Evolutionary conservation across 2,888 invertebrate species (phyloP).

Genomic region (Siphlonurus alternatus): DNA sequence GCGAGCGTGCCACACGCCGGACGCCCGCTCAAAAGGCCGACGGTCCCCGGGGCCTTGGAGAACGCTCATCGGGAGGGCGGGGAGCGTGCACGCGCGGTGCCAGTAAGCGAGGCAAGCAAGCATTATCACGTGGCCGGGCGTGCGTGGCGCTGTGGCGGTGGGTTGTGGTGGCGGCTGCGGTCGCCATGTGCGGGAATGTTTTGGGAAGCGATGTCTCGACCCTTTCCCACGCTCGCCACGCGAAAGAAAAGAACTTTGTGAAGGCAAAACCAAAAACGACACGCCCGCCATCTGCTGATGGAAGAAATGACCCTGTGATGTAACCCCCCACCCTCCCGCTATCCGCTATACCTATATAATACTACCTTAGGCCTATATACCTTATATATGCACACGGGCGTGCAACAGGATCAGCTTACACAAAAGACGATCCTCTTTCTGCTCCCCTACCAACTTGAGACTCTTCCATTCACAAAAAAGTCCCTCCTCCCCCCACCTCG

Average conservation of each 20-base stretch:
- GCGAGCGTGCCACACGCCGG: not conserved
- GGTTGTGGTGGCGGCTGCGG: not conserved
- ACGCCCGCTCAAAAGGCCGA: too few relatives aligned
- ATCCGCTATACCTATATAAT: not conserved
- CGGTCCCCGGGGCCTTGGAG: not conserved
- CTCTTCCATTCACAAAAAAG: not conserved
- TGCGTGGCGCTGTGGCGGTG: not conserved
- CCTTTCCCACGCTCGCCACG: constrained; percentile 10
- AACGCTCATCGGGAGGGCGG: not conserved
- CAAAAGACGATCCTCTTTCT: not conserved
- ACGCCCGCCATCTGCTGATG: constrained; percentile 8
- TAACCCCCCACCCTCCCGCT: not conserved
- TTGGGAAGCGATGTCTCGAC: constrained; percentile 7
- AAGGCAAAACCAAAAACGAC: constrained; percentile 10
- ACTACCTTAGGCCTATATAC: not conserved
- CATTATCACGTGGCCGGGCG: not conserved
- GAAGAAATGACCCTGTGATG: not conserved
- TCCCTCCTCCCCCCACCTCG: not conserved
- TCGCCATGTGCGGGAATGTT: constrained; percentile 6
- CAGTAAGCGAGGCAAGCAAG: not conserved
- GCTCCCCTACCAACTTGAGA: not conserved
- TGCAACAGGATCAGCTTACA: not conserved
- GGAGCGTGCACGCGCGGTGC: not conserved
- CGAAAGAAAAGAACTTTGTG: constrained; percentile 1
- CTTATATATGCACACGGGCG: not conserved